A percentile compares a stretch with the other conserved stretches of the same genome.
These are phyloP conservation scores for Geodia barretti DNA, from an alignment of 37 sponge, comb jelly and placozoan species.

Conservation along the genomic window DNA sequence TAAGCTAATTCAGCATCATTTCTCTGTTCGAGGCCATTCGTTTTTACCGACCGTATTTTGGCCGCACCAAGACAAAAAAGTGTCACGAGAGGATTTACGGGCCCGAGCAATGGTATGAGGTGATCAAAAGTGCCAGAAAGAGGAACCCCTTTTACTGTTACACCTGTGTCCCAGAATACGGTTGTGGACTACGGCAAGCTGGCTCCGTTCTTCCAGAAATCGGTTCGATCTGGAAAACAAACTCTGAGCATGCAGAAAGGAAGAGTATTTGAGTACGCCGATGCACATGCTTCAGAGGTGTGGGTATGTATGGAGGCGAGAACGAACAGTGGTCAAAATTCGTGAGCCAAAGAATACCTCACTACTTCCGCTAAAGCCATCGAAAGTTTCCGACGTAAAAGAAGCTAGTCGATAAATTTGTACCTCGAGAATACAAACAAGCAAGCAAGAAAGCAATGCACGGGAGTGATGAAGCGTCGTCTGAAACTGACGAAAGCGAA, in stretches of 20 bases:
- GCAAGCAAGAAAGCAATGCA: not conserved
- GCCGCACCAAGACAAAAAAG: too few relatives aligned
- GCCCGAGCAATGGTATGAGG: constrained; percentile 1
- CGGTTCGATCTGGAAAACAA: not conserved
- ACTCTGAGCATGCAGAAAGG: not conserved
- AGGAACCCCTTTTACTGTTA: constrained; percentile 2
- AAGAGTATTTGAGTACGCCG: not conserved
- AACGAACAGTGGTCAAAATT: not conserved
- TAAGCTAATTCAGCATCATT: not conserved
- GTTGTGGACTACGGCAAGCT: not conserved
- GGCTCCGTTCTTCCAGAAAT: not conserved
- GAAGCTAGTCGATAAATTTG: not conserved
- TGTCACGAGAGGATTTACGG: constrained; percentile 1
- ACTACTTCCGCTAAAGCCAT: not conserved
- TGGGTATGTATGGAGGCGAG: not conserved
- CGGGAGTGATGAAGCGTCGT: not conserved
- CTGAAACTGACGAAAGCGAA: constrained; percentile 1
- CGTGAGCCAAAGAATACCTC: not conserved
- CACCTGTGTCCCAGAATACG: not conserved
- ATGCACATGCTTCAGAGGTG: not conserved
- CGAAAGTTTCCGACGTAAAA: not conserved
- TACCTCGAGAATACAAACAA: not conserved
- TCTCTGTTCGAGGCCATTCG: constrained; percentile 14
- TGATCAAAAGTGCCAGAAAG: not conserved
- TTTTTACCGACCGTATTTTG: constrained; percentile 19